Evolutionary conservation across 30 jellyfish, hydroid and myxozoan species (phyloP), one percentile per base, ranked within the genome.

Genomic region (Turritopsis rubra): DNA sequence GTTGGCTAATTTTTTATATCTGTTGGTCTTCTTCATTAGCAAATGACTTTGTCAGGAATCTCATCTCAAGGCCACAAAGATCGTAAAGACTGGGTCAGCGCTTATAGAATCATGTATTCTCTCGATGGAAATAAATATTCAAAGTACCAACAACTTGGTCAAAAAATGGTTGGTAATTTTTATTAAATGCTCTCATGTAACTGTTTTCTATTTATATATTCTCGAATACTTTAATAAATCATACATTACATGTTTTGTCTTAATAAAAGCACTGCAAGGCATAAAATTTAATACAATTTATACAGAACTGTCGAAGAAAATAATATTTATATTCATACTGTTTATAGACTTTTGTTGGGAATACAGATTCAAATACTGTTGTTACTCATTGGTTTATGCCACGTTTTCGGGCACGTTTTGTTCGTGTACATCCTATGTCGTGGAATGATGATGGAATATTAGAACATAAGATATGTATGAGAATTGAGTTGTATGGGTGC

Each of bases 401-500:
- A 21, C 84, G 96, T 54, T 52, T 92, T 18, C 93, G 92, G 22
- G 90, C 95, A 18, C 88, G 95, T 1, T 86, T 82, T 25, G 75
- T 92, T 20, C 84, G 95, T 8, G 86, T 92, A 21, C 54, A 84
- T 26, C 98, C 98, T n/a, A 75, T 52, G 25, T 52, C 95, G 1
- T 92, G 98, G 98, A 83, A 92, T 75, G 53, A 79, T 52, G 96
- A 88, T 25, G 96, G 81, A 17, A 79, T 81, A 1, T 53, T 88
- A 23, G 96, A 87, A 28, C 98, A 92, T 53, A 76, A 91, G 52
- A 70, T 92, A 18, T 92, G 98, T 66, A 86, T 92, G 65, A 91
- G 98, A n/a, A 80, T 92, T 25, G 98, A 92, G 71, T 70, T 92
- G 70, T 92, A 82, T 88, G 98, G 97, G 73, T 91, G 96, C 29